Evolutionary conservation across 1,140 invertebrate species (phyloP).

Genomic region (Drosophila lacteicornis): DNA sequence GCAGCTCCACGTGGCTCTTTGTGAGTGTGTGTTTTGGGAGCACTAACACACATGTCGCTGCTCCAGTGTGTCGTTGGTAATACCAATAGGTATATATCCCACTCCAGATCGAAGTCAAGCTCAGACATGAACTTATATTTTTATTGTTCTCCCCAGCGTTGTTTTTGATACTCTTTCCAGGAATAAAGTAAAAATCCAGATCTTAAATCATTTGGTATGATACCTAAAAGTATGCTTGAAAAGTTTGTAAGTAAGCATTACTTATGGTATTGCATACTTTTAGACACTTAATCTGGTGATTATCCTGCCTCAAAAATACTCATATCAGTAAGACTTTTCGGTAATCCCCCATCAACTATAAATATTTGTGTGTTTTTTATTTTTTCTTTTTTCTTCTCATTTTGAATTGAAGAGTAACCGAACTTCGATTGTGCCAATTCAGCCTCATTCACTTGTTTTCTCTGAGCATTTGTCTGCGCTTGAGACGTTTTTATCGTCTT

Average conservation of each 20-base stretch:
- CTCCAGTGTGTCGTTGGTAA: constrained; percentile 18
- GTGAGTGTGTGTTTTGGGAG: constrained; percentile 4
- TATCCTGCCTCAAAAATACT: no score
- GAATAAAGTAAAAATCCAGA: background rate
- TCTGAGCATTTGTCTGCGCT: constrained; percentile 55
- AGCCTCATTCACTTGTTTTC: constrained; percentile 43
- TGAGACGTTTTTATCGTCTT: constrained; percentile 70
- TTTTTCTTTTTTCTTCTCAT: background rate
- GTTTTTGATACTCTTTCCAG: constrained; percentile 30
- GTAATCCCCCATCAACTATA: background rate
- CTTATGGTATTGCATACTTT: background rate
- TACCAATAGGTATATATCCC: constrained; percentile 21
- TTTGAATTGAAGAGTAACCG: constrained; percentile 33
- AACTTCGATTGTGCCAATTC: constrained; percentile 35
- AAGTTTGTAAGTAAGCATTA: background rate
- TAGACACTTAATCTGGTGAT: background rate
- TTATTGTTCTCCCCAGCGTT: constrained; percentile 46
- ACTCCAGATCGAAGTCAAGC: constrained; percentile 27
- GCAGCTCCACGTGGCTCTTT: constrained; percentile 29
- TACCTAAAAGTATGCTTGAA: background rate
- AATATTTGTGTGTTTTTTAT: background rate
- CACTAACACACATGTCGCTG: constrained; percentile 20
- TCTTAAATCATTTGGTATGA: background rate
- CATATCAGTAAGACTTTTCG: background rate
- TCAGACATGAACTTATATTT: constrained; percentile 70